A percentile compares a stretch with the other conserved stretches of the same genome.
These are phyloP conservation scores for Sinocyclocheilus anshuiensis DNA, from an alignment of 2,113 vertebrate genomes.

Conservation along the genomic window DNA sequence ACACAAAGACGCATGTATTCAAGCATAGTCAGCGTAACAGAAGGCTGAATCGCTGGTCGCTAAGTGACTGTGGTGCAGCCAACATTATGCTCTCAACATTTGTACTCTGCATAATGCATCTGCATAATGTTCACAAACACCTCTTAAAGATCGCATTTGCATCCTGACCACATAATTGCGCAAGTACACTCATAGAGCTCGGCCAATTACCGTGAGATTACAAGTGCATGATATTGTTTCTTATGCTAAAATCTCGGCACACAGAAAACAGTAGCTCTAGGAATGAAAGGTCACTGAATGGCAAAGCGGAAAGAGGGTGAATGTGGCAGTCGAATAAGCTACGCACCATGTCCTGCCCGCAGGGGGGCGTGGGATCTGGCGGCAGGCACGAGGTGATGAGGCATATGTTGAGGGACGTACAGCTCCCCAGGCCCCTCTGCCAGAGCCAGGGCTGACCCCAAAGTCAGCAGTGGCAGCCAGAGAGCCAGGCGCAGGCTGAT, in stretches of 20 bases:
- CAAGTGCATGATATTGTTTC: slow-evolving; percentile 8
- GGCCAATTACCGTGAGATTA: not conserved
- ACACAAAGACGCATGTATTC: slow-evolving; percentile 11
- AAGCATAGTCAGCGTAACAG: slow-evolving; percentile 18
- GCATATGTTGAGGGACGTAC: slow-evolving; percentile 68
- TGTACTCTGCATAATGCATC: slow-evolving; percentile 43
- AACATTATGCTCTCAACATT: slow-evolving; percentile 31
- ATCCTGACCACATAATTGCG: slow-evolving; percentile 41
- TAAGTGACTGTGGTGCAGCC: slow-evolving; percentile 19
- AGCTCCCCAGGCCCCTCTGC: slow-evolving; percentile 29
- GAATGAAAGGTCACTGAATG: slow-evolving; percentile 15
- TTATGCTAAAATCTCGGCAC: not conserved
- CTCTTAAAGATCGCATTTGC: slow-evolving; percentile 38
- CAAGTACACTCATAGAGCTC: slow-evolving; percentile 21
- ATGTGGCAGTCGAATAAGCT: slow-evolving; percentile 38
- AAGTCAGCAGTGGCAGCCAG: slow-evolving; percentile 81
- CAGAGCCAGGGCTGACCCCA: slow-evolving; percentile 77
- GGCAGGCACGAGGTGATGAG: slow-evolving; percentile 81
- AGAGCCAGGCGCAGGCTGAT: slow-evolving; percentile 70
- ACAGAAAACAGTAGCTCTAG: not conserved
- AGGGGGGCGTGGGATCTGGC: slow-evolving; percentile 87
- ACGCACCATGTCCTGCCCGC: slow-evolving; percentile 89
- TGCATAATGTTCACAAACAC: slow-evolving; percentile 44
- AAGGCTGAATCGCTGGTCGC: slow-evolving; percentile 7
- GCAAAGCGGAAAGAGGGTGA: slow-evolving; percentile 14